Evolutionary conservation across 2,797 vertebrate species (phyloP), one percentile per base, ranked within the genome.

Genomic region (Delichon dasypus): DNA sequence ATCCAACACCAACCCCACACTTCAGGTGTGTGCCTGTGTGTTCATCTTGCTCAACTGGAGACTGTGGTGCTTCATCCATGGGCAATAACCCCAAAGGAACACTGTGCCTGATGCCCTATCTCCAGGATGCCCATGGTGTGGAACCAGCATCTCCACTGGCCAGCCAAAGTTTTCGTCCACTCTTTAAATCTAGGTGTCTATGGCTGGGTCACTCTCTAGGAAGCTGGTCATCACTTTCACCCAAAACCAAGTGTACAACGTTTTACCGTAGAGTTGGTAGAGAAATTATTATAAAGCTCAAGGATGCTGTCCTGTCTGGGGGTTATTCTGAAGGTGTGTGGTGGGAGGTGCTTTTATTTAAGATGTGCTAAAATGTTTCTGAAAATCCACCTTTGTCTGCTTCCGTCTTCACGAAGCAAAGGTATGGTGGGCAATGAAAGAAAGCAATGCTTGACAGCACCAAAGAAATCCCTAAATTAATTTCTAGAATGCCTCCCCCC

Each of bases 241-340:
- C 47, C 27, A 11, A 76, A 67, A 51, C 30, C 7, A 14, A 19
- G 19, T 16, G 15, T 70, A 7, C 38, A 47, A 12, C 29, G 10
- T 62, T 34, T 48, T 44, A 55, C 34, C 42, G 3, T 11, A 64
- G 57, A 36, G 2, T 30, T 38, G 32, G 29, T 19, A 26, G 10
- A 66, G 13, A 87, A 88, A 84, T 83, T 72, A 94, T 72, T 96
- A 30, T 75, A 64, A 97, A 94, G 44, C 44, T 93, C 85, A 81
- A 58, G 25, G 47, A 68, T 79, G 15, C 26, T 77, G 36, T 73
- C 67, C 42, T 86, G 44, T 82, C 44, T 58, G 18, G 60, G 29
- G 9, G 10, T 90, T 85, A 73, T 86, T 88, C 74, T 87, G 73
- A 84, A 84, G 44, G 50, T 16, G 9, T 53, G 9, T 75, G 18